These are phyloP conservation scores for Emydocephalus ijimae DNA, from an alignment of 2,113 vertebrate species.

Conservation along the genomic window DNA sequence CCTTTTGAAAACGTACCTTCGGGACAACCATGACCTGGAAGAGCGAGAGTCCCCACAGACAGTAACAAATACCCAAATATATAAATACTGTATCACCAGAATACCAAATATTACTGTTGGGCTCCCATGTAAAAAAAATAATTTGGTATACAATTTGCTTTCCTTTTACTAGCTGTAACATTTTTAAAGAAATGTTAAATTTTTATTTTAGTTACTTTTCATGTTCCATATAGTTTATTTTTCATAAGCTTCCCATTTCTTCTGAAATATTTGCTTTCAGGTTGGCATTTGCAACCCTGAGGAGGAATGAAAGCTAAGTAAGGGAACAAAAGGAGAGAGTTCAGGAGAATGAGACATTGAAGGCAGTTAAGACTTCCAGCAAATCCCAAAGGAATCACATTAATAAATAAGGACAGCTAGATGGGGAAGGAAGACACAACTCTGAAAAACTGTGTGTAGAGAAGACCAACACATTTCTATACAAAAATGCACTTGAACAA, in stretches of 20 bases:
- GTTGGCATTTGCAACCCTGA: neutral
- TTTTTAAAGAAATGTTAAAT: neutral
- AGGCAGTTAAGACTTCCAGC: neutral
- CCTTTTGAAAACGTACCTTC: no score
- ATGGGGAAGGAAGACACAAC: neutral
- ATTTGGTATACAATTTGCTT: neutral
- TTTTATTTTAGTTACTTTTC: neutral
- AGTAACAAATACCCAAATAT: neutral
- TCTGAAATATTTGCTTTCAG: neutral
- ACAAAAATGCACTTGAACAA: neutral
- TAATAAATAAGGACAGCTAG: neutral
- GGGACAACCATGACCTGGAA: no score
- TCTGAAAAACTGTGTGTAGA: neutral
- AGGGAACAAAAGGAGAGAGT: neutral
- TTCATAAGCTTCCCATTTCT: neutral
- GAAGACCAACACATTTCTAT: neutral
- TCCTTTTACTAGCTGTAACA: neutral
- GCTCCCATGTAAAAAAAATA: neutral
- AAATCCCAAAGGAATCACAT: neutral
- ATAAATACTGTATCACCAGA: neutral
- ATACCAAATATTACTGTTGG: neutral
- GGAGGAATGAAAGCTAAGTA: neutral
- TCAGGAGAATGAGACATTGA: neutral
- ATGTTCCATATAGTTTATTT: neutral
- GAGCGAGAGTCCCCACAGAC: neutral